Percentiles rank a stretch among this genome's conserved stretches.
These are phyloP conservation scores for Electrophaes corylata DNA, from an alignment of 2,888 invertebrate species.

Conservation along the genomic window DNA sequence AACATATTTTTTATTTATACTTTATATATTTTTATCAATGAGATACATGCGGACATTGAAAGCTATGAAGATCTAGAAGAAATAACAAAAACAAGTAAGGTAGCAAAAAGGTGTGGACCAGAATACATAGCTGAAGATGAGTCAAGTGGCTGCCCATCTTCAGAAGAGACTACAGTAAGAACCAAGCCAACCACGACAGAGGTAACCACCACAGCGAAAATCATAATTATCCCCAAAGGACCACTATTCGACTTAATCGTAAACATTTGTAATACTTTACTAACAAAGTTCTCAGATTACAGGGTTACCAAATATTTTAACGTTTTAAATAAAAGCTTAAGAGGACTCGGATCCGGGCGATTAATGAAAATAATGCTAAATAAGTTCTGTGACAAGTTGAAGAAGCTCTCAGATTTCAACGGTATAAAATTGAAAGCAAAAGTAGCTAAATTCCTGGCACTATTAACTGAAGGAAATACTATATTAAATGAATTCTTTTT, in stretches of 20 bases:
- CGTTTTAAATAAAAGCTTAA: conserved; percentile 51
- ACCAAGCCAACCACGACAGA: conserved; percentile 17
- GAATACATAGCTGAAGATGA: conserved; percentile 9
- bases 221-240: conserved; percentile 46
- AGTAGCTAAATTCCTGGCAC: conserved; percentile 48
- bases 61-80: not conserved
- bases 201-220: conserved; percentile 31
- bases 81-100: not conserved
- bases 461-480: conserved; percentile 48
- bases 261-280: conserved; percentile 55
- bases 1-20: conserved; percentile 4
- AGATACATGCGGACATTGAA: not conserved
- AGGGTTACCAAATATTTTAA: conserved; percentile 52
- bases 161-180: conserved; percentile 14
- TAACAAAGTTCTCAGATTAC: conserved; percentile 45
- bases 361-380: conserved; percentile 50
- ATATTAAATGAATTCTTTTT: conserved; percentile 52
- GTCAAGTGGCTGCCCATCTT: conserved; percentile 17
- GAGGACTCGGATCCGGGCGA: conserved; percentile 45
- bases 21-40: conserved; percentile 2
- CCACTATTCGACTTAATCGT: conserved; percentile 59
- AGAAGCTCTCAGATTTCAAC: conserved; percentile 46
- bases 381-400: conserved; percentile 48
- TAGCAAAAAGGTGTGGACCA: conserved; percentile 16
- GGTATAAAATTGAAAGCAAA: conserved; percentile 45